Evolutionary conservation across 2,888 invertebrate genomes (phyloP).

Genomic region (Agrenia bidenticulata): DNA sequence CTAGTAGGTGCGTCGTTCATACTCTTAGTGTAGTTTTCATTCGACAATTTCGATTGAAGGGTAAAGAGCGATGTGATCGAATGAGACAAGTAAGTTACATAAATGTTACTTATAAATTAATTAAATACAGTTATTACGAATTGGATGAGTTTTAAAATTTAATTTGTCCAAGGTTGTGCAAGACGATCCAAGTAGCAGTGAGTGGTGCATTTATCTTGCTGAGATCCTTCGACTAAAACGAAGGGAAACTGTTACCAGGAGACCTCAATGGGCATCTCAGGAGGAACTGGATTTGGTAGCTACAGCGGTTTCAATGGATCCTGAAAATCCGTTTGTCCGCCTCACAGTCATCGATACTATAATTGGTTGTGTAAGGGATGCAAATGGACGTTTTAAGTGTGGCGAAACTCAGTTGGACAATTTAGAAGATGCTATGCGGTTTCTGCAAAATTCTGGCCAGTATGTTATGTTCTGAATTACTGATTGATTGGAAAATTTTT

Average conservation of each 20-base stretch:
- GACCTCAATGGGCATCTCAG: slow-evolving; percentile 13
- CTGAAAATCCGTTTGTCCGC: slow-evolving; percentile 33
- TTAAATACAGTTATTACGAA: too few species aligned
- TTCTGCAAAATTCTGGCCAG: slow-evolving; percentile 27
- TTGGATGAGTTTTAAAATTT: background rate
- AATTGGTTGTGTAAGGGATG: slow-evolving; percentile 40
- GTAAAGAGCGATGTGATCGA: slow-evolving; percentile 19
- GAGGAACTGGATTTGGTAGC: slow-evolving; percentile 34
- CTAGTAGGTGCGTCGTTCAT: slow-evolving; percentile 21
- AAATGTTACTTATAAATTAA: slow-evolving; percentile 5
- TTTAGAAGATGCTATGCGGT: slow-evolving; percentile 28
- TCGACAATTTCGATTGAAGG: slow-evolving; percentile 22
- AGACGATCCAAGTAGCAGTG: slow-evolving; percentile 18
- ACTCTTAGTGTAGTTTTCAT: slow-evolving; percentile 26
- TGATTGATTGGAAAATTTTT: slow-evolving; percentile 8
- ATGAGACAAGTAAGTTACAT: slow-evolving; percentile 28
- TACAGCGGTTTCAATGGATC: slow-evolving; percentile 19
- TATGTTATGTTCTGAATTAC: background rate
- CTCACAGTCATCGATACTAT: slow-evolving; percentile 36
- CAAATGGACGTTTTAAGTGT: slow-evolving; percentile 36
- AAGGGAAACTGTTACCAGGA: slow-evolving; percentile 15
- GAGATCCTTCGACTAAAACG: slow-evolving; percentile 33
- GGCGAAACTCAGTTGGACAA: slow-evolving; percentile 20
- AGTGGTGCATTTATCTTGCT: slow-evolving; percentile 28
- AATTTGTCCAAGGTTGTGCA: slow-evolving; percentile 23